Percentiles rank a stretch among this genome's conserved stretches.
Conservation (phyloP, 1,140 invertebrate species). For the Mylabris phalerata region DNA sequence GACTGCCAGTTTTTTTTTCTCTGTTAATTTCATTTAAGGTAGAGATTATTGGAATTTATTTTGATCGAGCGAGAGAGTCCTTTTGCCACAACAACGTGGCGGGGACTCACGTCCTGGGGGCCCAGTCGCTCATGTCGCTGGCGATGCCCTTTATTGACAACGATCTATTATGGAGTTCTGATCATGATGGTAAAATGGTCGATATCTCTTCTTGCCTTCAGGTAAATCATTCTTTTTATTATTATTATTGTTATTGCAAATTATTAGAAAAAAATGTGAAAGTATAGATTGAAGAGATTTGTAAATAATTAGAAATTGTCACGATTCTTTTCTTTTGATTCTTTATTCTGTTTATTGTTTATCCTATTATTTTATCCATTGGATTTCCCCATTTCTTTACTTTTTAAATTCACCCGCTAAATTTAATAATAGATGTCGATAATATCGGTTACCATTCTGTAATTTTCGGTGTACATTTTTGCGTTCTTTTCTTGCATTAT, state of each 20-base stretch:
- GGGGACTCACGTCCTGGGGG: constrained; percentile 44
- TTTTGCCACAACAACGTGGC: constrained; percentile 24
- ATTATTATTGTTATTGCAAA: neutral
- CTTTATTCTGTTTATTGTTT: neutral
- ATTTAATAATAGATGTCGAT: no score
- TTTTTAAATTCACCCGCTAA: no score
- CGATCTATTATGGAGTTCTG: constrained; percentile 83
- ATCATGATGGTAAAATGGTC: constrained; percentile 87
- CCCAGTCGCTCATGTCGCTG: constrained; percentile 50
- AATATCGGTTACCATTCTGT: no score
- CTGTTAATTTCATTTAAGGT: neutral
- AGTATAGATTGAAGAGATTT: no score
- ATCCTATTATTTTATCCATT: no score
- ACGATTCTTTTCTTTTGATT: neutral
- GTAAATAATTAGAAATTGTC: neutral
- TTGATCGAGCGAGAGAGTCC: constrained; percentile 9
- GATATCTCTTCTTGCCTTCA: constrained; percentile 80
- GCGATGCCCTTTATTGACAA: constrained; percentile 93
- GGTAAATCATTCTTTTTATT: constrained; percentile 47
- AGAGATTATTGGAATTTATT: neutral
- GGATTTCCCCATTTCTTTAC: no score
- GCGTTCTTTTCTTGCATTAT: no score
- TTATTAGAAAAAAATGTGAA: no score
- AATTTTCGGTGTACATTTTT: no score
- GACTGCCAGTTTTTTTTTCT: no score